Evolutionary conservation across 2,888 invertebrate genomes (phyloP).

Genomic region (Chalcosyrphus nemorum): DNA sequence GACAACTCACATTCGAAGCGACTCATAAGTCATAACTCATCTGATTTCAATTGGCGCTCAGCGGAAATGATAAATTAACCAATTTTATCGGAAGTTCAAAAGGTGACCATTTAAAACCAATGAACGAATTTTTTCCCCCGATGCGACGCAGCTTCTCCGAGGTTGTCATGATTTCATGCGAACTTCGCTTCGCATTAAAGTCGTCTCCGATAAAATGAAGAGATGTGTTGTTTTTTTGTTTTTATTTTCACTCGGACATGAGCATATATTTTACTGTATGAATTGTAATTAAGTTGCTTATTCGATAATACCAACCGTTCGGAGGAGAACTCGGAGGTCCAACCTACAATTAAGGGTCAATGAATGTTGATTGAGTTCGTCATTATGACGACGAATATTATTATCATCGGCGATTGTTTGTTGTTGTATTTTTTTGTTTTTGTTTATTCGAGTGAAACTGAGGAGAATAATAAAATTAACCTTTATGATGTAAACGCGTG

Average conservation of each 20-base stretch:
- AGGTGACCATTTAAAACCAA: constrained; percentile 56
- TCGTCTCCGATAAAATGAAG: background rate
- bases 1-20: no score
- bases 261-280: constrained; percentile 25
- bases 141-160: background rate
- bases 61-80: constrained; percentile 57
- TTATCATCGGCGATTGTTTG: constrained; percentile 49
- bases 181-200: constrained; percentile 10
- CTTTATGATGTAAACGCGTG: constrained; percentile 67
- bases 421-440: constrained; percentile 11
- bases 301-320: constrained; percentile 57
- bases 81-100: constrained; percentile 59
- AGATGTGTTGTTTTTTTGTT: background rate
- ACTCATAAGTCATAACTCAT: no score
- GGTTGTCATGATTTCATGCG: constrained; percentile 8
- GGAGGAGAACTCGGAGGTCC: constrained; percentile 29
- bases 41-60: constrained; percentile 6
- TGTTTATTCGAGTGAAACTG: constrained; percentile 48
- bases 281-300: constrained; percentile 64
- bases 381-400: constrained; percentile 43
- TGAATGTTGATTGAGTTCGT: constrained; percentile 67
- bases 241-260: background rate
- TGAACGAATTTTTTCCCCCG: constrained; percentile 20
- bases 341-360: constrained; percentile 62
- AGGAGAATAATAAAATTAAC: constrained; percentile 66